Conservation (phyloP, 2,113 vertebrate genomes). For the Bubo blakistoni region DNA sequence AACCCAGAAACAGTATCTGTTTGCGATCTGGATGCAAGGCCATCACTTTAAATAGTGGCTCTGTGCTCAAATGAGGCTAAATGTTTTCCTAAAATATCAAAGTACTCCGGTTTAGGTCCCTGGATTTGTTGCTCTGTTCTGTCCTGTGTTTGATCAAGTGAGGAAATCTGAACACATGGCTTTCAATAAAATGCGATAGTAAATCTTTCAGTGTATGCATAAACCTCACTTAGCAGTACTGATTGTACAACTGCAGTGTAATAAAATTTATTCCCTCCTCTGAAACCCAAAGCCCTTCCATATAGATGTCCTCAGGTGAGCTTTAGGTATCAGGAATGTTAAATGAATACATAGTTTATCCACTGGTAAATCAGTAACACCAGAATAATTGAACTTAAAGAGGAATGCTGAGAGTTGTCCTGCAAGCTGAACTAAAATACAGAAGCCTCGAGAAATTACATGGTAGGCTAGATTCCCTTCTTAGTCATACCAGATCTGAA, state of each 20-base stretch:
- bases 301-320: neutral
- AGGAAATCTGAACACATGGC: neutral
- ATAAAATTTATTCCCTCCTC: neutral
- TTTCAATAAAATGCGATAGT: fast-evolving
- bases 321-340: neutral
- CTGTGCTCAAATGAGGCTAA: neutral
- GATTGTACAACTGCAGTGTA: neutral
- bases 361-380: neutral
- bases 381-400: neutral
- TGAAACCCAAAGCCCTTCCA: neutral
- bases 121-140: neutral
- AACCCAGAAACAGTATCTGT: neutral
- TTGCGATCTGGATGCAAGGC: neutral
- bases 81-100: neutral
- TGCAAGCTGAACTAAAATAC: neutral
- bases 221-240: neutral
- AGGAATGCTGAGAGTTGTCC: neutral
- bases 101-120: neutral
- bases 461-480: neutral
- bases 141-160: neutral
- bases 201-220: neutral
- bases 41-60: neutral
- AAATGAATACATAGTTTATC: neutral
- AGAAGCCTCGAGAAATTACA: neutral
- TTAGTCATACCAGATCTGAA: neutral